A percentile compares a stretch with the other conserved stretches of the same genome.
These are phyloP conservation scores for Chondrilla cf. caribensis DNA, from an alignment of 37 sponge, comb jelly and placozoan species.

Conservation along the genomic window DNA sequence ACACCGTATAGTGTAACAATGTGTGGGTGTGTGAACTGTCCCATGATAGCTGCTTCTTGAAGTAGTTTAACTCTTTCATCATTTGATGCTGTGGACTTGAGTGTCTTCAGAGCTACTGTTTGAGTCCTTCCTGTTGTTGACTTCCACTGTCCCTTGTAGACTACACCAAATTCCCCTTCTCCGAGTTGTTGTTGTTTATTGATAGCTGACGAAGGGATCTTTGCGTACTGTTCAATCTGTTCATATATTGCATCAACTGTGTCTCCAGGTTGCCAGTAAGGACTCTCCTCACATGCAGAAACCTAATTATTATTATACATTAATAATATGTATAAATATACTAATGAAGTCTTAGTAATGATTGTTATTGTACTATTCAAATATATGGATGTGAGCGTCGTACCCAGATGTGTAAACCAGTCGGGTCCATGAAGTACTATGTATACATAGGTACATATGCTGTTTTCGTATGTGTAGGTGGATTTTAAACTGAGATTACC, in stretches of 20 bases:
- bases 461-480: too few species aligned
- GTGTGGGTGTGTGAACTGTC: slow-evolving; percentile 20
- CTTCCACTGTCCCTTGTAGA: slow-evolving; percentile 1
- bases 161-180: slow-evolving; percentile 6
- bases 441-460: too few species aligned
- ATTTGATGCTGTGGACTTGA: not conserved
- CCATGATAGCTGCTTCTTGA: slow-evolving; percentile 17
- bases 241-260: not conserved
- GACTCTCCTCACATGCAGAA: too few species aligned
- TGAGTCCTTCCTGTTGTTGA: not conserved
- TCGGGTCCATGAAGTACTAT: too few species aligned
- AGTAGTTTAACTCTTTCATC: slow-evolving; percentile 1
- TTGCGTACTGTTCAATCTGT: not conserved
- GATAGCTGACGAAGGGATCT: not conserved
- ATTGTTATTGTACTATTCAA: too few species aligned
- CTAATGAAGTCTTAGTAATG: too few species aligned
- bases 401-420: too few species aligned
- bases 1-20: slow-evolving; percentile 5
- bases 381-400: too few species aligned
- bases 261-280: not conserved
- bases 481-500: too few species aligned
- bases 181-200: not conserved
- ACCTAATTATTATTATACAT: too few species aligned
- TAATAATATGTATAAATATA: too few species aligned
- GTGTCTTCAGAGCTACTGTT: not conserved